These are phyloP conservation scores for Adelphocoris suturalis DNA, from an alignment of 2,888 invertebrate species.

Conservation along the genomic window DNA sequence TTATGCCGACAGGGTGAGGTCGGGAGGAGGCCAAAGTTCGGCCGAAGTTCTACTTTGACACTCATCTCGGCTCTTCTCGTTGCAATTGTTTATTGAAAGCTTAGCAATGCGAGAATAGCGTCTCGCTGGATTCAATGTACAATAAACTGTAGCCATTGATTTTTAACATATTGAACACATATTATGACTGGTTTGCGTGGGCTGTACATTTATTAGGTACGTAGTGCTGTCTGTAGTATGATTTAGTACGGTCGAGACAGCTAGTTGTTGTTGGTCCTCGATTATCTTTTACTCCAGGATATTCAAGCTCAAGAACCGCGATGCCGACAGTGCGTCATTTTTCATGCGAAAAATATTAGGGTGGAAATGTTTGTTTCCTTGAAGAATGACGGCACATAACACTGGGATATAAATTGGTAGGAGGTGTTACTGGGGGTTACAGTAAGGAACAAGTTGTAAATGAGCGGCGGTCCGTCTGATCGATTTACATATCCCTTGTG, in stretches of 20 bases:
- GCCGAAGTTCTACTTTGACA: too few relatives aligned
- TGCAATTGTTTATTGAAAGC: too few relatives aligned
- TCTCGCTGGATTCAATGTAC: too few relatives aligned
- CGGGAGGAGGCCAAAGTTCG: too few relatives aligned
- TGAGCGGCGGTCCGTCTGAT: slow-evolving; percentile 11
- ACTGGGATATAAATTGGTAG: slow-evolving; percentile 14
- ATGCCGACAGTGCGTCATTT: not conserved
- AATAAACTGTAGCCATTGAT: too few relatives aligned
- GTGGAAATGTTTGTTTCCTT: slow-evolving; percentile 26
- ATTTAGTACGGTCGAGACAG: not conserved
- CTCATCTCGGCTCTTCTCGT: too few relatives aligned
- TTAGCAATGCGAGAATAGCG: too few relatives aligned
- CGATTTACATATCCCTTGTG: slow-evolving; percentile 43
- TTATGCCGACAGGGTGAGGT: too few relatives aligned
- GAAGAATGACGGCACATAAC: slow-evolving; percentile 31
- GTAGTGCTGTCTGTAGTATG: not conserved
- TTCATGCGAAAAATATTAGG: slow-evolving; percentile 1
- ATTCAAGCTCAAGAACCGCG: not conserved
- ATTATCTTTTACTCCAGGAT: not conserved
- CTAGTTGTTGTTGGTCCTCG: not conserved
- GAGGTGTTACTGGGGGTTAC: not conserved
- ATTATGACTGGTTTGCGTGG: too few relatives aligned
- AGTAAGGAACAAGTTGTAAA: slow-evolving; percentile 25
- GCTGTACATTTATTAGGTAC: too few relatives aligned
- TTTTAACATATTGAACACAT: too few relatives aligned